Conservation (phyloP, 2,888 invertebrate genomes). For the Drosophila sordidula region DNA sequence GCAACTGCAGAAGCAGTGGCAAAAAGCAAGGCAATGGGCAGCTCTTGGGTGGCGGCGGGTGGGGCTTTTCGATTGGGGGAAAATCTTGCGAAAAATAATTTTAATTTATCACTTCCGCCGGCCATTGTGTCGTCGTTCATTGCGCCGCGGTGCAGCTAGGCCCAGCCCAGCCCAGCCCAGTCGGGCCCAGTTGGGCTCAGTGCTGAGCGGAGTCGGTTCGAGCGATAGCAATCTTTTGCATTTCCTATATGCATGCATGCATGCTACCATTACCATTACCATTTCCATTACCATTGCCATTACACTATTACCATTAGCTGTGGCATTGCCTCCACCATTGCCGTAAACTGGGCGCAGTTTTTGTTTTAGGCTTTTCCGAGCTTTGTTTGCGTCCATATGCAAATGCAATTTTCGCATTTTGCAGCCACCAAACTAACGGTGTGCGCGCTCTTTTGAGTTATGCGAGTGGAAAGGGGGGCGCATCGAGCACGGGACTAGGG, state of each 20-base stretch:
- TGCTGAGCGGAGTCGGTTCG: conserved; percentile 24
- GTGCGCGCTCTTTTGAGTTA: conserved; percentile 82
- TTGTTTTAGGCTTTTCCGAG: conserved; percentile 39
- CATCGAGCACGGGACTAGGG: background rate
- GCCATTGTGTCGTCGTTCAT: conserved; percentile 76
- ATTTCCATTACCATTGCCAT: conserved; percentile 46
- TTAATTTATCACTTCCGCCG: conserved; percentile 80
- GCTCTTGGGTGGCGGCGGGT: background rate
- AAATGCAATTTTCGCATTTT: conserved; percentile 77
- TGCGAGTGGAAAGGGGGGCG: conserved; percentile 41
- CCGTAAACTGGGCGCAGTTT: conserved; percentile 69
- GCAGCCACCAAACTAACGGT: conserved; percentile 73
- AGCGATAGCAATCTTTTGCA: conserved; percentile 74
- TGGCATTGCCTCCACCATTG: conserved; percentile 51
- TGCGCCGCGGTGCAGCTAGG: conserved; percentile 40
- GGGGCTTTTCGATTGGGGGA: conserved; percentile 53
- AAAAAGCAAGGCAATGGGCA: conserved; percentile 9
- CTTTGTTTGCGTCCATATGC: conserved; percentile 76
- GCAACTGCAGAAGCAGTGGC: conserved; percentile 18
- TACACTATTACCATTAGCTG: conserved; percentile 45
- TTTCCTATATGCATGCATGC: conserved; percentile 79
- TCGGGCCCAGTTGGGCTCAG: conserved; percentile 2
- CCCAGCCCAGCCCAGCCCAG: conserved; percentile 20
- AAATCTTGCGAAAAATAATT: conserved; percentile 81
- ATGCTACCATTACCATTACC: conserved; percentile 62